These are phyloP conservation scores for Thripadectes ignobilis DNA, from an alignment of 2,797 vertebrate genomes.

Conservation along the genomic window DNA sequence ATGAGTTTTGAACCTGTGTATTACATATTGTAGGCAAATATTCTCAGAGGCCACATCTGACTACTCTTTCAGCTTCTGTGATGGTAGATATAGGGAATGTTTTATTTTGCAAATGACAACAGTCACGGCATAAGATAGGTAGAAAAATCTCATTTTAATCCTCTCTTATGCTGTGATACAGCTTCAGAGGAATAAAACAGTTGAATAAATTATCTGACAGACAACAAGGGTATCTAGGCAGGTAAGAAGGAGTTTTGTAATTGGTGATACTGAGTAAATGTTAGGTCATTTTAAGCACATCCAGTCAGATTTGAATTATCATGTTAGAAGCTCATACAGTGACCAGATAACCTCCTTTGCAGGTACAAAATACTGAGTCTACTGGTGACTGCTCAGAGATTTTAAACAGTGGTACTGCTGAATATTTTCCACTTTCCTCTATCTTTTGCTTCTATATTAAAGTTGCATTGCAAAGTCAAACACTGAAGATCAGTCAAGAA, in stretches of 20 bases:
- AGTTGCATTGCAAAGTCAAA: not conserved
- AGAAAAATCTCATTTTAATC: not conserved
- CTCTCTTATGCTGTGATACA: not conserved
- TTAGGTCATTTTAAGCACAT: not conserved
- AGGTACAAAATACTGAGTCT: not conserved
- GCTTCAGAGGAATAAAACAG: not conserved
- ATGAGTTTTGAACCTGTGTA: not conserved
- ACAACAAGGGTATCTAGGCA: not conserved
- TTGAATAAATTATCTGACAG: not conserved
- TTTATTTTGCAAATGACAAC: not conserved
- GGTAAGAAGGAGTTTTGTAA: not conserved
- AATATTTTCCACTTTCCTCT: not conserved
- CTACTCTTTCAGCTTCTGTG: not conserved
- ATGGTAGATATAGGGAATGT: not conserved
- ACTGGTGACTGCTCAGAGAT: not conserved
- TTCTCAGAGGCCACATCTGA: not conserved
- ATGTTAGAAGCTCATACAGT: not conserved
- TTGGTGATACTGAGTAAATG: not conserved
- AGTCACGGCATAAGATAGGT: not conserved
- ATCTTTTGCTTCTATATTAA: not conserved
- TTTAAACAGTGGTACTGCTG: not conserved
- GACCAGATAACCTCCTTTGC: not conserved
- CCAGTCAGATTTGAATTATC: not conserved
- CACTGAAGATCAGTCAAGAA: not conserved
- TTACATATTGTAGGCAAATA: not conserved